Conservation (phyloP, 2,888 invertebrate species). For the Adineta ricciae region DNA sequence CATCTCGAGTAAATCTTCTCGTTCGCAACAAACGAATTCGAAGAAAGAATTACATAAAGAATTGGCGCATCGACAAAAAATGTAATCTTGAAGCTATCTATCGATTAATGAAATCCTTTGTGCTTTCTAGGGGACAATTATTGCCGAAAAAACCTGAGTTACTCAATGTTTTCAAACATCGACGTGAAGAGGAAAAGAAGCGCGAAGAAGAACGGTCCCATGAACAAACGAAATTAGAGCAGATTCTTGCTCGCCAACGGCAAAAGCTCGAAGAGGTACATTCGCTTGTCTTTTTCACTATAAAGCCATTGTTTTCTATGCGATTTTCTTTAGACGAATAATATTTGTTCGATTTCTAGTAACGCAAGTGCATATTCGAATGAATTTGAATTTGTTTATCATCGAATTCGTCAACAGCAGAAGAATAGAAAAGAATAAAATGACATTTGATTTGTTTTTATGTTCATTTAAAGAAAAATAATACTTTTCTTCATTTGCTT, state of each 20-base stretch:
- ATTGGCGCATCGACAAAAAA: background rate
- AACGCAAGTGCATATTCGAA: background rate
- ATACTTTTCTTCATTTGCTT: background rate
- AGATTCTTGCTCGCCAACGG: conserved; percentile 5
- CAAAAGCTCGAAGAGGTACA: background rate
- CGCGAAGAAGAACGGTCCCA: background rate
- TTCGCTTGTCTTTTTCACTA: background rate
- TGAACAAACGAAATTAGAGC: background rate
- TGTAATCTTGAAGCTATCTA: background rate
- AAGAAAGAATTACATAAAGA: conserved; percentile 16
- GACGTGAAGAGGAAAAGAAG: background rate
- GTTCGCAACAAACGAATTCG: background rate
- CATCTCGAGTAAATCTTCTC: background rate
- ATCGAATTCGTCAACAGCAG: conserved; percentile 15
- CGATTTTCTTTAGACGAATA: background rate
- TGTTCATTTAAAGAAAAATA: background rate
- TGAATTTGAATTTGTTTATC: conserved; percentile 23
- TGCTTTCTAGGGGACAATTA: background rate
- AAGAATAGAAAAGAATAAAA: background rate
- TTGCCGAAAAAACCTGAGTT: conserved; percentile 14
- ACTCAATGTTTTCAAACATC: background rate
- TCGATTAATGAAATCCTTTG: too few relatives aligned
- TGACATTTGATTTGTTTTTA: background rate
- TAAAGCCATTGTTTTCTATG: background rate
- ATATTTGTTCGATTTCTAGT: background rate